Evolutionary conservation across 2,113 vertebrate species (phyloP).

Genomic region (Anser brachyrhynchus): DNA sequence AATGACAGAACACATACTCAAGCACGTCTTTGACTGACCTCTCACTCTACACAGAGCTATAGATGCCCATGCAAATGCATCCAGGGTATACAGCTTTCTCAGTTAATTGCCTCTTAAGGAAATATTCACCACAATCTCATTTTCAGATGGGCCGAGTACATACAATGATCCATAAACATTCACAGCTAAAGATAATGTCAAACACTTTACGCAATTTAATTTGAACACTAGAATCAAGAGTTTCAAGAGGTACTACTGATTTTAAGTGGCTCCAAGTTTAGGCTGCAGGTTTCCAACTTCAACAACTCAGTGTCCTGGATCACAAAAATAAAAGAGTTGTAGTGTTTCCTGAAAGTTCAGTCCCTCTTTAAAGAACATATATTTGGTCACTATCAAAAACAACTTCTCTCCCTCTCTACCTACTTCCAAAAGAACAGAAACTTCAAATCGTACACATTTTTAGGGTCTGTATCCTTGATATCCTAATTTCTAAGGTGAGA

Average conservation of each 20-base stretch:
- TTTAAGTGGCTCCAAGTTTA: background rate
- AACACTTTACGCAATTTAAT: background rate
- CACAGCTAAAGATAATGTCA: background rate
- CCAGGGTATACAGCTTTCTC: background rate
- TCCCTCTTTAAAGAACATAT: background rate
- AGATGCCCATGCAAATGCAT: background rate
- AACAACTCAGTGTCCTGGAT: background rate
- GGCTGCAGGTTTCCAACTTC: background rate
- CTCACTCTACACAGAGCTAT: background rate
- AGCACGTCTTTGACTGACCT: background rate
- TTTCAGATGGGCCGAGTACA: background rate
- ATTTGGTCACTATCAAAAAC: background rate
- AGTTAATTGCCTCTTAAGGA: background rate
- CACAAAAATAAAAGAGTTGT: background rate
- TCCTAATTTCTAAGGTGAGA: background rate
- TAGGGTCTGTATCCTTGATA: background rate
- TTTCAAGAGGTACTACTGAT: slow-evolving; percentile 4
- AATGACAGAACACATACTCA: background rate
- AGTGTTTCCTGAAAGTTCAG: background rate
- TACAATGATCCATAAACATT: background rate
- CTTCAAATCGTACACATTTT: background rate
- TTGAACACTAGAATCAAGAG: background rate
- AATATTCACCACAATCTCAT: background rate
- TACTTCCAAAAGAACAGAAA: background rate
- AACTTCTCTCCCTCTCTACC: background rate